Conservation (phyloP, 1,140 invertebrate genomes). For the Drosophila erecta region DNA sequence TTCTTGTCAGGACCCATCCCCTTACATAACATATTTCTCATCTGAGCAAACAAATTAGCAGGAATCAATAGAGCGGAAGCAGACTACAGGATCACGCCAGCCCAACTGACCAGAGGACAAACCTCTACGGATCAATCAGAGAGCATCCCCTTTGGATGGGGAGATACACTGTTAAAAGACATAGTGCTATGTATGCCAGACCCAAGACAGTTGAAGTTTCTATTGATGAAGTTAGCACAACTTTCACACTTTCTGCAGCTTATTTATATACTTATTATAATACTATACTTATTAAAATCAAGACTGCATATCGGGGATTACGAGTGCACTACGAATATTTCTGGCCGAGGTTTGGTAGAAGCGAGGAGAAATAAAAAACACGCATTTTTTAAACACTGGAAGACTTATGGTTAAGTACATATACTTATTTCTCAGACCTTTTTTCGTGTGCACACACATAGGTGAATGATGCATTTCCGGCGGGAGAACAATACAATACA, state of each 20-base stretch:
- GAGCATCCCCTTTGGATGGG: conserved; percentile 1
- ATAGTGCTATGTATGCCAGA: too few species aligned
- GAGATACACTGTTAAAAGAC: neutral
- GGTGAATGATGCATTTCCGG: conserved; percentile 65
- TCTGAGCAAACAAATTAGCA: conserved; percentile 31
- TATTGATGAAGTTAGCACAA: too few species aligned
- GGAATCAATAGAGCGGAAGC: conserved; percentile 36
- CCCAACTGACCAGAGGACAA: conserved; percentile 62
- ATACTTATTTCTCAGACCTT: neutral
- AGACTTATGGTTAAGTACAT: too few species aligned
- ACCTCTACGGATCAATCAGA: conserved; percentile 28
- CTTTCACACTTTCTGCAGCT: too few species aligned
- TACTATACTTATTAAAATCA: too few species aligned
- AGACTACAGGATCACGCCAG: conserved; percentile 67
- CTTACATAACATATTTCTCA: conserved; percentile 37
- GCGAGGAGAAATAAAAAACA: too few species aligned
- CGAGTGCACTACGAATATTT: too few species aligned
- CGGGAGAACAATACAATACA: neutral
- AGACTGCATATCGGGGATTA: too few species aligned
- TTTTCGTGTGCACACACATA: conserved; percentile 7
- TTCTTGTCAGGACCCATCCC: conserved; percentile 15
- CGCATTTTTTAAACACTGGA: too few species aligned
- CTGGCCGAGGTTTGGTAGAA: too few species aligned
- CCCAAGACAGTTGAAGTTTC: too few species aligned
- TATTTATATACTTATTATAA: too few species aligned